Base-by-base conservation (phyloP, 2,888 invertebrate species). In the Drosophila anomalata region DNA sequence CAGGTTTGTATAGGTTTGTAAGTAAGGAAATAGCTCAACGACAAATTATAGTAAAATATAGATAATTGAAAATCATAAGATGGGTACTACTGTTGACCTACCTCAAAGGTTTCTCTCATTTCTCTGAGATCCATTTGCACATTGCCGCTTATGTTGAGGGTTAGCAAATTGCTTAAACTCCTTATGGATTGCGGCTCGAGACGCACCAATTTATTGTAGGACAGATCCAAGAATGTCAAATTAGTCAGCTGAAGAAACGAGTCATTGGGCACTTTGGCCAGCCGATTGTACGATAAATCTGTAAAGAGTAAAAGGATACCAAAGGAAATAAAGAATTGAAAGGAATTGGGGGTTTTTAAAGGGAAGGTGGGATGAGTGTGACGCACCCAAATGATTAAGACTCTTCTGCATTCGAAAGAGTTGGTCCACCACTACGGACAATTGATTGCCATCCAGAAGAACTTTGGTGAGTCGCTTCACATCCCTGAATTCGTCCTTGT, bases 241-340 rank as follows among this genome's bases (percentile, higher is more conserved):
- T 94, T 93, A 53, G 95, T 94, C 73, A 96, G 93, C 92, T 96
- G 96, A 76, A 93, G 92, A 89, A 97, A 95, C 53, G 96, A 95
- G 76, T 94, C 94, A 61, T 95, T 94, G 73, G 96, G 95, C 78
- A 97, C 93, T 90, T 95, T 94, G 42, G 95, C 95, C 75, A 97
- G 93, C 50, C 95, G 94, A 90, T 96, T 96, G 87, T 94, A 93
- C 47, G 95, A 94, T 73, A 96, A 92, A 82, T 94, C 92, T 92
- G 76, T 24, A 75, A 60, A 7, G 14, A 36, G 20, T 68, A 31
- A 54, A 24, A 9, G 11, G 7, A 36, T 31, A 8, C 26, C 47
- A 57, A 39, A n/a, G 11, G 20, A 41, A 51, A 41, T 22, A 24
- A n/a, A 36, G 44, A 63, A 44, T 53, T n/a, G 29, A 54, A 39